Conservation (phyloP, 2,888 invertebrate genomes). For the Eilema griseolum region DNA sequence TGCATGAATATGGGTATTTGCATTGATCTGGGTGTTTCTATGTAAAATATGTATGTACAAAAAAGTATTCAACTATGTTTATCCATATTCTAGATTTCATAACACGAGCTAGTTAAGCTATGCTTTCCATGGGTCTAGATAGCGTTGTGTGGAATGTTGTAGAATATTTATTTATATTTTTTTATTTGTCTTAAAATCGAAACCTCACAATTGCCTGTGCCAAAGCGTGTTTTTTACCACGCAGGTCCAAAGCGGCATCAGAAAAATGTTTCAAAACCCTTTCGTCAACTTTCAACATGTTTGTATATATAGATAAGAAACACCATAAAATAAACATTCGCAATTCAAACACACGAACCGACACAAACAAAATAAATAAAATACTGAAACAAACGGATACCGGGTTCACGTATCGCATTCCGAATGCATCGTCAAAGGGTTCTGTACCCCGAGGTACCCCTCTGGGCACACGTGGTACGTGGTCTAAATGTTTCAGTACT, state of each 20-base stretch:
- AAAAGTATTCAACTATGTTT: no score
- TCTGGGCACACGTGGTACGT: slow-evolving; percentile 72
- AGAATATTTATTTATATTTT: no score
- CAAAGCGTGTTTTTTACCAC: neutral
- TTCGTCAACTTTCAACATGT: neutral
- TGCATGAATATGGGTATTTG: no score
- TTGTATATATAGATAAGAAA: neutral
- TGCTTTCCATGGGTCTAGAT: no score
- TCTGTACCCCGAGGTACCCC: slow-evolving; percentile 54
- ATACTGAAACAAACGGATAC: slow-evolving; percentile 32
- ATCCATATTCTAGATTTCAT: no score
- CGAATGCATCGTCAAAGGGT: slow-evolving; percentile 52
- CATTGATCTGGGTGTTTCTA: no score
- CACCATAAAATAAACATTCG: slow-evolving; percentile 12
- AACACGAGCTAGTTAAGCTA: no score
- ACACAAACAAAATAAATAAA: slow-evolving; percentile 20
- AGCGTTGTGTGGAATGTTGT: no score
- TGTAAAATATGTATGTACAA: no score
- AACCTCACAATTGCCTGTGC: no score
- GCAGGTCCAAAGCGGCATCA: neutral
- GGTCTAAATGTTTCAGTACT: slow-evolving; percentile 80
- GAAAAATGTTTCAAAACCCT: neutral
- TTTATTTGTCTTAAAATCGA: no score
- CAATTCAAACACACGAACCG: slow-evolving; percentile 9
- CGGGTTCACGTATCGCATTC: slow-evolving; percentile 47